A percentile compares a stretch with the other conserved stretches of the same genome.
phyloP scores from a whole-genome alignment of 2,797 vertebrate genomes.

The Halcyon badia region DNA sequence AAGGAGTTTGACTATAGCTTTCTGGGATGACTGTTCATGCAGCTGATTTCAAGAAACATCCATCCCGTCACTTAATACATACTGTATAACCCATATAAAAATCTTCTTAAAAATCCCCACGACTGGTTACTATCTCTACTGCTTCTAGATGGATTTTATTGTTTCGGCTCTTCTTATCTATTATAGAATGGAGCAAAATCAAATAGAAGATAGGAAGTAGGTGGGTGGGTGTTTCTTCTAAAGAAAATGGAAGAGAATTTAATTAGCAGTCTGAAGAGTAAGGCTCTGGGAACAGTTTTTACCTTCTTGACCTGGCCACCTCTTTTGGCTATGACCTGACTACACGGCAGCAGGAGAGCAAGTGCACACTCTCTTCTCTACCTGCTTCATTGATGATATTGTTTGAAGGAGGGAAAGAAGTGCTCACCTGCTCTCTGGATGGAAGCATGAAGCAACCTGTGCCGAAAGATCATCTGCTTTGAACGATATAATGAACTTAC shows the following conservation, averaged over 20 bases:
- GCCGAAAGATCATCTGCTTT: not conserved
- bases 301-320: not conserved
- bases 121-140: not conserved
- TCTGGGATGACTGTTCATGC: not conserved
- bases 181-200: not conserved
- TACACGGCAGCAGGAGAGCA: not conserved
- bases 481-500: not conserved
- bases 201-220: not conserved
- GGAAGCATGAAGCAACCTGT: not conserved
- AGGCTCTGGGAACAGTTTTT: not conserved
- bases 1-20: not conserved
- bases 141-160: not conserved
- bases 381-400: not conserved
- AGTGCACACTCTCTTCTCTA: not conserved
- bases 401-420: not conserved
- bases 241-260: not conserved
- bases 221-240: not conserved
- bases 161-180: not conserved
- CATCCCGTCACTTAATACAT: not conserved
- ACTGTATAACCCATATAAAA: not conserved
- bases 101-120: not conserved
- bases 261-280: not conserved
- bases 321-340: not conserved
- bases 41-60: not conserved
- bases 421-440: not conserved